These are phyloP conservation scores for Mycteria americana DNA, from an alignment of 2,797 vertebrate genomes.

Conservation along the genomic window DNA sequence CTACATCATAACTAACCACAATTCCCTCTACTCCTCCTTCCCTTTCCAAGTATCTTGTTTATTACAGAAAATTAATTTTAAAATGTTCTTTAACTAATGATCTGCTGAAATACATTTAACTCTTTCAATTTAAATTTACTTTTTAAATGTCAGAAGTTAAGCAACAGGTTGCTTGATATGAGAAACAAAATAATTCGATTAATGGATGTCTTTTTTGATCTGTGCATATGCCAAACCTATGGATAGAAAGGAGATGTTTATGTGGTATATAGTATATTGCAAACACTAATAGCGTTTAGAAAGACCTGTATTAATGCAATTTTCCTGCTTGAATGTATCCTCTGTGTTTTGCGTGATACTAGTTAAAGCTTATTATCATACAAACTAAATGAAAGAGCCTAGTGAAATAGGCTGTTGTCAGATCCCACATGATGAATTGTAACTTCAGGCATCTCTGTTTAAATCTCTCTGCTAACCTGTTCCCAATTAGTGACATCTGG, in stretches of 20 bases:
- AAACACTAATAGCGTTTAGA: background rate
- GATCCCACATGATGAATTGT: constrained; percentile 28
- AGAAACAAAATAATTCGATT: background rate
- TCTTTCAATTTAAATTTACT: background rate
- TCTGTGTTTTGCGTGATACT: background rate
- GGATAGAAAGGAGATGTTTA: background rate
- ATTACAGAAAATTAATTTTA: background rate
- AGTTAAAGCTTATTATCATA: constrained; percentile 7
- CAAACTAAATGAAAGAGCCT: constrained; percentile 22
- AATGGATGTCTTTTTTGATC: background rate
- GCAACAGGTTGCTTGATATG: background rate
- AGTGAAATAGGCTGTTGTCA: constrained; percentile 3
- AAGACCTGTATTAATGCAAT: background rate
- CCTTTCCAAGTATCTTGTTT: background rate
- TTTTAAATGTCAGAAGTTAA: background rate
- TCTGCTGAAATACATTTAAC: background rate
- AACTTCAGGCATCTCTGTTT: constrained; percentile 27
- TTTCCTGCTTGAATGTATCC: background rate
- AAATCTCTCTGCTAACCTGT: constrained; percentile 53
- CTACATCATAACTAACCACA: background rate
- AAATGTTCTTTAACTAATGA: background rate
- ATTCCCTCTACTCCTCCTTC: background rate
- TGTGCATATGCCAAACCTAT: background rate
- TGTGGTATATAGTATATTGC: background rate
- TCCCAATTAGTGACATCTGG: constrained; percentile 68